Conservation (phyloP, 2,797 vertebrate genomes). For the Hirundo rustica region DNA sequence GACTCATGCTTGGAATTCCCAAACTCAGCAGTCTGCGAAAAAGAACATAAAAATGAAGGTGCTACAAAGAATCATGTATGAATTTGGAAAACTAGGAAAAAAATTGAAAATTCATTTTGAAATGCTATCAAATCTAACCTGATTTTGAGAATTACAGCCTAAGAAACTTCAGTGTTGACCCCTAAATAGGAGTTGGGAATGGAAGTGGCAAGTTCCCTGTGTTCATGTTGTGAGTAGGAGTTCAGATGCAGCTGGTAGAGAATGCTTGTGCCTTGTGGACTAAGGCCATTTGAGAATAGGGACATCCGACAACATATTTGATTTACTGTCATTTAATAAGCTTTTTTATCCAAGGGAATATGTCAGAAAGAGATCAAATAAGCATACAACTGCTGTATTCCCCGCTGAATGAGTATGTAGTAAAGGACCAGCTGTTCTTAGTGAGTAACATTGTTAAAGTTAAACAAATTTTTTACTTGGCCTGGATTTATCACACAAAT, state of each 20-base stretch:
- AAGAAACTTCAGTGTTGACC: not conserved
- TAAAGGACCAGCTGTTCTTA: not conserved
- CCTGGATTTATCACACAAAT: conserved; percentile 11
- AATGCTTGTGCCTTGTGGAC: not conserved
- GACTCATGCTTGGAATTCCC: not conserved
- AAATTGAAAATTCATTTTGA: not conserved
- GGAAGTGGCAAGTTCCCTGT: not conserved
- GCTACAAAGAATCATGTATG: not conserved
- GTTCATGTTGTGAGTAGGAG: not conserved
- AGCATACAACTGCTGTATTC: not conserved
- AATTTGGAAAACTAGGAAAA: not conserved
- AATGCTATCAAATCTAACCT: not conserved
- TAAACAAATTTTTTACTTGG: conserved; percentile 1
- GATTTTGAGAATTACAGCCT: not conserved
- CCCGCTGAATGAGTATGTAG: not conserved
- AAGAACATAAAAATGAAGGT: not conserved
- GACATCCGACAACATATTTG: not conserved
- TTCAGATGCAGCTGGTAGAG: not conserved
- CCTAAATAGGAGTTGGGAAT: not conserved
- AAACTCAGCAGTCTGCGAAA: not conserved
- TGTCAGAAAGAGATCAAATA: not conserved
- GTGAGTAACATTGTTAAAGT: not conserved
- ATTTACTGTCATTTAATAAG: not conserved
- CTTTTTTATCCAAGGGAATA: not conserved
- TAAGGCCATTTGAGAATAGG: not conserved